Base-by-base conservation (phyloP, 2,888 invertebrate genomes). In the Odontocolon sp. region DNA sequence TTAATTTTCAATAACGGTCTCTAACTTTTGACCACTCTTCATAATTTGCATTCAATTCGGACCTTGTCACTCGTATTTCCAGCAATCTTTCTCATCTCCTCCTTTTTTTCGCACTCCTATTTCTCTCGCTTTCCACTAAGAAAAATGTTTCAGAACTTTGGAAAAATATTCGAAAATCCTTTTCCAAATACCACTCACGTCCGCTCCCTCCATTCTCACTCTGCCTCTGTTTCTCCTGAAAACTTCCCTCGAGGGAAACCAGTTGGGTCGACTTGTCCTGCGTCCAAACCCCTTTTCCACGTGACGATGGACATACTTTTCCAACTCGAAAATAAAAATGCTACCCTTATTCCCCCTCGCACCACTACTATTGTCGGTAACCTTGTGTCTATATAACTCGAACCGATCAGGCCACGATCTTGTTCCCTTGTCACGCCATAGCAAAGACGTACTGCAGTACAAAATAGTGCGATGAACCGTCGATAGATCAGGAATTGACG, bases 401-500 rank as follows among this genome's bases (percentile, higher is more conserved):
- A 21, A 45, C 33, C 47, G 33, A 73, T 59, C 26, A 59, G 36
- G 33, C 59, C 8, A 28, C 52, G 31, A 33, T 54, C 67, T 28
- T 38, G 40, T 66, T 66, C 2, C 50, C 23, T n/a, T 50, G 50
- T 59, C 50, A 52, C 47, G 14, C 54, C 23, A 6, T 3, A 11
- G 33, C 33, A 36, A 66, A 52, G 23, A 52, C 59, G 42, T 26
- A 38, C 8, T 33, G 36, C 38, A 33, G 67, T 8, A 40, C 18
- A 31, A 63, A 75, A 66, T 61, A 61, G 64, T 59, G 72, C 70
- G 78, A 78, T 72, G 80, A 67, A 80, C 79, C 66, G 70, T 77
- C 84, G 81, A 85, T 85, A 81, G 77, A 82, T 85, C 85, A 84
- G 82, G 16, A 69, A 77, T 78, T 79, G 84, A 84, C 84, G 79